Percentiles rank a stretch among this genome's conserved stretches.
phyloP scores from a whole-genome alignment of 2,113 vertebrate genomes.

The Macquaria australasica region DNA sequence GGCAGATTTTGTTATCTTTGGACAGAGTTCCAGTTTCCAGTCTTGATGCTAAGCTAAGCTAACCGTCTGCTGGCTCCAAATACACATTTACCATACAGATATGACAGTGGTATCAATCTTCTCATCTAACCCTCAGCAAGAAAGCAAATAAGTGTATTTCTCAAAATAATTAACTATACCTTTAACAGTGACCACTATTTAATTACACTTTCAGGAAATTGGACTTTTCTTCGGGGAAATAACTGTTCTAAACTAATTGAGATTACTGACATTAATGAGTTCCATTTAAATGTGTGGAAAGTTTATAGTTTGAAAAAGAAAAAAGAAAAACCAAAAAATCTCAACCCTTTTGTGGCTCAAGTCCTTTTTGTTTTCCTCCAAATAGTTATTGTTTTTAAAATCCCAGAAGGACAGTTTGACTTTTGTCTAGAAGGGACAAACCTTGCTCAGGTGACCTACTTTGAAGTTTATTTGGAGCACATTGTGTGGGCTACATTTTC shows the following conservation, averaged over 20 bases:
- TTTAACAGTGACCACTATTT: background rate
- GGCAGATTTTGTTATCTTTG: background rate
- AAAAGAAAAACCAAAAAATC: background rate
- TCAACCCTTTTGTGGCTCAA: background rate
- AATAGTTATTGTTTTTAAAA: slow-evolving; percentile 1
- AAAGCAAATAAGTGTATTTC: background rate
- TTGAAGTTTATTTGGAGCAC: slow-evolving; percentile 28
- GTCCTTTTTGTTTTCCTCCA: background rate
- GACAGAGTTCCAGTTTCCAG: background rate
- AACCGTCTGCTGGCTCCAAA: background rate
- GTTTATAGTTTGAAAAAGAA: background rate
- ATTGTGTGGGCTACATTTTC: background rate
- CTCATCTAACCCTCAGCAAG: background rate
- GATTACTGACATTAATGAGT: background rate
- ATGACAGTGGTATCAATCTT: background rate
- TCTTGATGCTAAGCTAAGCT: slow-evolving; percentile 2
- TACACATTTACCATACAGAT: background rate
- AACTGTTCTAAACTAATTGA: background rate
- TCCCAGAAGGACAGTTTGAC: slow-evolving; percentile 6
- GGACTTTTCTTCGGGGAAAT: background rate
- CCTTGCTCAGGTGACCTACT: slow-evolving; percentile 42
- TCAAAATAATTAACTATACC: background rate
- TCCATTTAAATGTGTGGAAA: slow-evolving; percentile 5
- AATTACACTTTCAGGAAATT: background rate
- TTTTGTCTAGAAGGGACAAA: background rate